Base-by-base conservation (phyloP, 2,888 invertebrate species). In the Rhimphoctona megacephalus region DNA sequence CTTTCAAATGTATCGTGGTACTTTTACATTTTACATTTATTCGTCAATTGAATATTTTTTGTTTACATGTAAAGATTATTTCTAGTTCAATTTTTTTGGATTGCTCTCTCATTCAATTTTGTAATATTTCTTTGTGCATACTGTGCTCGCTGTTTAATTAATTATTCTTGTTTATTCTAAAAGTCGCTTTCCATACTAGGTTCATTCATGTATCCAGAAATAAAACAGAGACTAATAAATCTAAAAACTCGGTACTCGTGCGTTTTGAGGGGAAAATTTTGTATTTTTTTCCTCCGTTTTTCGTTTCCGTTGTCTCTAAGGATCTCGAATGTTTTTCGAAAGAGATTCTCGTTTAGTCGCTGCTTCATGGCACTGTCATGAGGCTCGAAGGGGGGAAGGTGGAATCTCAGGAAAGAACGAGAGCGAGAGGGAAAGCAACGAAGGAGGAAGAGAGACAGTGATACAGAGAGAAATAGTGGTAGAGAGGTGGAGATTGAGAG, bases 281-380 rank as follows among this genome's bases (percentile, higher is more conserved):
- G 7, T 78, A 52, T 74, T 67, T 80, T 57, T 80, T 66, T 19
- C 57, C 43, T 64, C n/a, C 70, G 46, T 72, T 19, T 52, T 25
- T 54, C 30, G 25, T 77, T 19, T 54, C 22, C 25, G 72, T 83
- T 39, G 19, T 30, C 39, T 30, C 69, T 49, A 22, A 22, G 66
- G 43, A 74, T 74, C 81, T 61, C 33, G 84, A 67, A 84, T 81
- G 86, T 81, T 86, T 78, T 69, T 73, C 74, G 74, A 9, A 57
- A 39, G 76, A 81, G 77, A 83, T 89, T 88, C 89, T 90, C 87
- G 89, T 90, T 89, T 88, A 87, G 88, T 88, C 89, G 89, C 61
- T 70, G 57, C 86, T 82, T 87, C 77, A 81, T 79, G 82, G 22
- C 81, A 85, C 85, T 85, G 76, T 86, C 70, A 78, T 64, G 70